These are phyloP conservation scores for Balaenoptera acutorostrata DNA, from an alignment of 2,113 vertebrate species.

Conservation along the genomic window DNA sequence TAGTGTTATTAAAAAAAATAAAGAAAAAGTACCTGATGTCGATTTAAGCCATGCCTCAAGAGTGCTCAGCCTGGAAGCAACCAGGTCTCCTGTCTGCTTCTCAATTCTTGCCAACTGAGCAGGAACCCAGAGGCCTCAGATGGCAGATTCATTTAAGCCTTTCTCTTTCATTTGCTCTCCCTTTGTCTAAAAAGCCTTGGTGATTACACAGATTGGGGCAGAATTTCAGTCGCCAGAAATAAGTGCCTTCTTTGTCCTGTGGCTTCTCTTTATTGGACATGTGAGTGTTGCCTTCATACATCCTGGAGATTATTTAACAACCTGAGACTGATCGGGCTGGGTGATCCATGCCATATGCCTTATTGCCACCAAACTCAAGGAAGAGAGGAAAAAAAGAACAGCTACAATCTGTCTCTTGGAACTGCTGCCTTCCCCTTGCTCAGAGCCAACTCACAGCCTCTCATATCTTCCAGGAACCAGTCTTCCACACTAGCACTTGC, in stretches of 20 bases:
- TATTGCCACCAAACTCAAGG: not conserved
- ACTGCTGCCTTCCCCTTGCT: not conserved
- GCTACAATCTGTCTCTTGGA: conserved; percentile 18
- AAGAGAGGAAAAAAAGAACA: not conserved
- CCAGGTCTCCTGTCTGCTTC: not conserved
- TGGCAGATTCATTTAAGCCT: not conserved
- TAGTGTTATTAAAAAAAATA: not conserved
- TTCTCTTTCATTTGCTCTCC: not conserved
- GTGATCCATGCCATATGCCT: not conserved
- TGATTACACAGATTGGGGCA: not conserved
- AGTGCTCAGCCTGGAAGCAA: not conserved
- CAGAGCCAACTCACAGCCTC: not conserved
- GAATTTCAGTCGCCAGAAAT: not conserved
- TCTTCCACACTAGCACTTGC: not conserved
- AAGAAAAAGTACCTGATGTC: not conserved
- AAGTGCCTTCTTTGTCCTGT: not conserved
- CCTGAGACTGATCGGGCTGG: not conserved
- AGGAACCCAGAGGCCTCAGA: not conserved
- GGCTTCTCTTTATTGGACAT: not conserved
- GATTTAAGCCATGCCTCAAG: not conserved
- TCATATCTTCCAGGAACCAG: not conserved
- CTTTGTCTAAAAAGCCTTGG: not conserved
- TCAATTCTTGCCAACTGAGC: not conserved
- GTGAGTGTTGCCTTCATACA: not conserved
- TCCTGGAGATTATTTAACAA: conserved; percentile 3